phyloP scores from a whole-genome alignment of 1,140 invertebrate genomes.

The Drosophila guanche region DNA sequence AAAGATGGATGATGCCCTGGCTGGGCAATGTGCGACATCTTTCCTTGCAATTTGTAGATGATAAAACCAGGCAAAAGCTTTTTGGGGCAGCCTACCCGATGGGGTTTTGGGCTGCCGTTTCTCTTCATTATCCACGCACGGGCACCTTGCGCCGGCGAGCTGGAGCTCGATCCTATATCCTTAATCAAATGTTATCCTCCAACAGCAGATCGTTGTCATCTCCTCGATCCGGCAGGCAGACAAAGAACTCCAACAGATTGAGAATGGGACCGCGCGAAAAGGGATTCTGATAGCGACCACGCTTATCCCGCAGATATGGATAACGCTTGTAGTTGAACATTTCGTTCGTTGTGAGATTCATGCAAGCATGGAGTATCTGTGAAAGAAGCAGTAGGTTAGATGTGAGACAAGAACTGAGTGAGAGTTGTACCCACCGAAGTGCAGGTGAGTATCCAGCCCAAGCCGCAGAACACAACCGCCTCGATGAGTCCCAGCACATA shows the following conservation, averaged over 20 bases:
- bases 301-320: conserved; percentile 93
- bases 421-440: conserved; percentile 94
- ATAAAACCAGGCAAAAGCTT: conserved; percentile 35
- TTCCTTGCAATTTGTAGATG: not conserved
- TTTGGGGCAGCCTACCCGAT: conserved; percentile 44
- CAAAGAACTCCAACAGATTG: conserved; percentile 95
- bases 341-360: conserved; percentile 97
- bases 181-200: conserved; percentile 87
- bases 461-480: conserved; percentile 91
- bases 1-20: not conserved
- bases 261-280: conserved; percentile 93
- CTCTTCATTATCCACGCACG: conserved; percentile 75
- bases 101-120: conserved; percentile 41
- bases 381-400: no score
- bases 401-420: no score
- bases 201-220: conserved; percentile 89
- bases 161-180: conserved; percentile 75
- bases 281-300: conserved; percentile 94
- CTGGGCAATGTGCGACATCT: not conserved
- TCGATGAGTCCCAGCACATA: conserved; percentile 92
- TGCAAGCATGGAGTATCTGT: conserved; percentile 92
- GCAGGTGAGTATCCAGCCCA: conserved; percentile 93
- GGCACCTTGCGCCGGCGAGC: conserved; percentile 72
- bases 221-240: conserved; percentile 90
- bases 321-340: conserved; percentile 97